Evolutionary conservation across 1,140 invertebrate species (phyloP), one percentile per base, ranked within the genome.

Genomic region (Homarus americanus): DNA sequence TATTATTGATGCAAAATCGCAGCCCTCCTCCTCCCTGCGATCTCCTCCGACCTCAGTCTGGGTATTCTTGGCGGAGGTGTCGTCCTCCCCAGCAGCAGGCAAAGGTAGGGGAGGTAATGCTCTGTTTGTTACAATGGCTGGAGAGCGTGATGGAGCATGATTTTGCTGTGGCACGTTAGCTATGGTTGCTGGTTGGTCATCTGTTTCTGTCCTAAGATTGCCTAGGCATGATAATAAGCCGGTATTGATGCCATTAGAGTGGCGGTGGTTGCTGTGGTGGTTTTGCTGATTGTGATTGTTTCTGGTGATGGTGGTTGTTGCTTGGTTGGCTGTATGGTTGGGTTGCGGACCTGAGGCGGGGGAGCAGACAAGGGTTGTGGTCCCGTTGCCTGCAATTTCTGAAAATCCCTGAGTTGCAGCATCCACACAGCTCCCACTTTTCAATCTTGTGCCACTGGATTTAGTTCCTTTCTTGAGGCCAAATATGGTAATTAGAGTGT

Each of bases 1-100:
- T 93, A 98, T 98, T 92, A 97, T 98, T 4, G 97, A 97, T 28
- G 97, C 97, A 95, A 98, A 98, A 94, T 98, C 97, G 84, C 84
- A 93, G 93, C 79, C 94, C 94, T 69, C 94, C 94, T 3, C 94
- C 92, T 73, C 94, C 92, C 88, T 84, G 24, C 88, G 88, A 94
- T 94, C 17, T 93, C 92, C 91, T 73, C 93, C 92, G 58, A 75
- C 94, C 94, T 80, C 87, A 58, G 63, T 69, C 17, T 80, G 38
- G 32, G 83, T 38, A 7, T 28, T 63, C 24, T 78, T 86, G 36
- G 72, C 41, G 34, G 63, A 24, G 34, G 79, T 66, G 38, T 93
- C 86, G 69, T 93, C 84, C 82, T 95, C 94, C 93, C 94, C 95
- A 91, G 95, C 95, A 15, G 94, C 34, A 28, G 80, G 66, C 41